Evolutionary conservation across 2,888 invertebrate genomes (phyloP), one percentile per base, ranked within the genome.

Genomic region (Cosmopolites sordidus): DNA sequence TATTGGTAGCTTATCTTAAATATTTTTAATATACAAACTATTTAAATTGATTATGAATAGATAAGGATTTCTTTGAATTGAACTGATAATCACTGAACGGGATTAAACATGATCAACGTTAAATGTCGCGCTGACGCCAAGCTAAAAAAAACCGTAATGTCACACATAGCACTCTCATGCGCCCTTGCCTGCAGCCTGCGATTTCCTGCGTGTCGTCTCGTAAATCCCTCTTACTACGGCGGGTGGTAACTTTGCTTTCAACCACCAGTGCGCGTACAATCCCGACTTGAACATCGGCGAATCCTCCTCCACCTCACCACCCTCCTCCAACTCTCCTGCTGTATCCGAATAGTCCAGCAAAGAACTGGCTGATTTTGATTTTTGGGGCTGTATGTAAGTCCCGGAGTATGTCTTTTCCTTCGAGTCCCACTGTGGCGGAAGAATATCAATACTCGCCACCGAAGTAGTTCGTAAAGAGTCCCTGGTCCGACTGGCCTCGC

Each of bases 231-330:
- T 68, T 58, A 75, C 76, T 74, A 83, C 80, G 66, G 77, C 78
- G 62, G 79, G 80, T 60, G 88, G 88, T 70, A 89, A 79, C 69
- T 86, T 86, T 70, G 88, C 89, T 80, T 92, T 92, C 78, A 91
- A 84, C 90, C 91, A 92, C 92, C 92, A 92, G 77, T 92, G 92
- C 59, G 90, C 91, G 74, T 92, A 92, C 74, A 92, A 78, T 68
- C 89, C 90, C 43, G 90, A 89, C 55, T 86, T 86, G 75, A 86
- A 92, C 69, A 86, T 78, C 48, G 62, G 60, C 16, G 61, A 61
- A 11, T 52, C 59, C 75, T 75, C 52, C 66, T 70, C 51, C 22
- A 60, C 62, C 43, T 29, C 57, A 16, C 52, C 58, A 17, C 47
- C 59, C n/a, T 16, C 33, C 47, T 27, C 14, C 22, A 16, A 11